Evolutionary conservation across 2,797 vertebrate genomes (phyloP).

Genomic region (Eulemur albifrons): DNA sequence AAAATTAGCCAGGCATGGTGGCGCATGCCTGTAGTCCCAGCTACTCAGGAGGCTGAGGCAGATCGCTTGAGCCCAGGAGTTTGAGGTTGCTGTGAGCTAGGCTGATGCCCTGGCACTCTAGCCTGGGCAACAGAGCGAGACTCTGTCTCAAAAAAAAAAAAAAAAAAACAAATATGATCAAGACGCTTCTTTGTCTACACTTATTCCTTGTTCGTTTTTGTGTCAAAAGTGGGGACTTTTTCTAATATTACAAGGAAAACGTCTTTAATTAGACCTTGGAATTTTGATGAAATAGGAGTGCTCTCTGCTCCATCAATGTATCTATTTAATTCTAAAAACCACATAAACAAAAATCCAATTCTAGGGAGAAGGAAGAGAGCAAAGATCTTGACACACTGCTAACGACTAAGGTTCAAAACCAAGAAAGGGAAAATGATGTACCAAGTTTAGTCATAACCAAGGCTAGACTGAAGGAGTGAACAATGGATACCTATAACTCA

Average conservation of each 20-base stretch:
- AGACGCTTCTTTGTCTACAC: neutral
- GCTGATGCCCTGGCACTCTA: no score
- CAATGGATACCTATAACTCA: neutral
- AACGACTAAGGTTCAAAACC: neutral
- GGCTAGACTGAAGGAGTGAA: neutral
- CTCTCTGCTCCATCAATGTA: no score
- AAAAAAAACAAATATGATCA: neutral
- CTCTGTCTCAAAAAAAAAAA: no score
- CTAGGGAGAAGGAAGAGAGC: neutral
- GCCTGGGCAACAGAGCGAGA: no score
- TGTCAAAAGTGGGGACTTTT: neutral
- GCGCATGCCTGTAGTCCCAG: no score
- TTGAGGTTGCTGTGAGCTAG: no score
- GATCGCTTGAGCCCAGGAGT: no score
- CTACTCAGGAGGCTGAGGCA: no score
- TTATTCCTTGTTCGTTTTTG: neutral
- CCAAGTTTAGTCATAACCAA: neutral
- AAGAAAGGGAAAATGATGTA: neutral
- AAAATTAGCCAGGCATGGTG: no score
- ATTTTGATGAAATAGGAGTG: neutral
- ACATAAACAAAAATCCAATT: neutral
- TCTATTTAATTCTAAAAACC: neutral
- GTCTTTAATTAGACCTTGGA: neutral
- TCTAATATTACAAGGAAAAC: neutral
- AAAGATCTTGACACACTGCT: neutral